These are phyloP conservation scores for Pachyramphus minor DNA, from an alignment of 2,113 vertebrate species.

Conservation along the genomic window DNA sequence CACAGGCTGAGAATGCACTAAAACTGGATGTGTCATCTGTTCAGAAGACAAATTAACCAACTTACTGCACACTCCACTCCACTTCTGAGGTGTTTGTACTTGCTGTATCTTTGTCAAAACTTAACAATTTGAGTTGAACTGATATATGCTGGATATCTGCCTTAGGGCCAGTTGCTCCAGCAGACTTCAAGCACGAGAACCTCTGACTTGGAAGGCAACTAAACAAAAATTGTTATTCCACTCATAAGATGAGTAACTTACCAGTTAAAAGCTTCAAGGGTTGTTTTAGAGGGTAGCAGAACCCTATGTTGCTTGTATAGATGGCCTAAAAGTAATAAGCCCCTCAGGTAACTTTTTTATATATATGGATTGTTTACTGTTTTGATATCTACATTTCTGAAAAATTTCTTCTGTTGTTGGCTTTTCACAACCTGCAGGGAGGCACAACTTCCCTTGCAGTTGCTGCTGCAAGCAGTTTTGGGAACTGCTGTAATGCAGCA, in stretches of 20 bases:
- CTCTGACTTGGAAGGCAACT: not conserved
- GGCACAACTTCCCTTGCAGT: not conserved
- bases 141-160: not conserved
- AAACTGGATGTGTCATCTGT: constrained; percentile 50
- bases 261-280: not conserved
- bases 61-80: accelerated
- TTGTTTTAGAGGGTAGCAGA: not conserved
- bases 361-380: not conserved
- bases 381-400: not conserved
- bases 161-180: not conserved
- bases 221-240: not conserved
- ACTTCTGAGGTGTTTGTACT: not conserved
- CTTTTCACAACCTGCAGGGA: not conserved
- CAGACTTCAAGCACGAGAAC: not conserved
- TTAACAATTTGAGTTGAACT: not conserved
- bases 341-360: not conserved
- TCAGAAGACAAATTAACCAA: not conserved
- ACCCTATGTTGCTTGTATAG: not conserved
- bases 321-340: not conserved
- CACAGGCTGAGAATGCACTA: constrained; percentile 79
- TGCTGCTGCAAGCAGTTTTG: not conserved
- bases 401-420: not conserved
- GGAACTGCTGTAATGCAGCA: not conserved
- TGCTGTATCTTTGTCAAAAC: not conserved
- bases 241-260: not conserved